Percentiles rank a stretch among this genome's conserved stretches.
Conservation (phyloP, 2,888 invertebrate species). For the Bruchidius siliquastri region DNA sequence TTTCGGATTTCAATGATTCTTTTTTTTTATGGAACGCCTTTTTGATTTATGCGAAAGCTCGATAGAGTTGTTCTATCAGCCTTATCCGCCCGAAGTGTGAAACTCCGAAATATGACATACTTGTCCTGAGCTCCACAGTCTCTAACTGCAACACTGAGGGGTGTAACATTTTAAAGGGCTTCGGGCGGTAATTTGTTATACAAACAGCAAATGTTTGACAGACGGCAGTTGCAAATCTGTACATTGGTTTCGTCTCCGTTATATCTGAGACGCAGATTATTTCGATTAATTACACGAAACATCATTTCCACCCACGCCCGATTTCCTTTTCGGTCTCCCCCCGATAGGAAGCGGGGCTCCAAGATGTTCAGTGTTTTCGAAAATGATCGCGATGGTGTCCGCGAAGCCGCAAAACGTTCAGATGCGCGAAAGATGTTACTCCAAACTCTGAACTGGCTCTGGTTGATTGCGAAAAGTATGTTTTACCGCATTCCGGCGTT, state of each 20-base stretch:
- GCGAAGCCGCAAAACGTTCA: background rate
- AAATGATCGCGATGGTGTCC: slow-evolving; percentile 5
- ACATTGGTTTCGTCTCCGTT: background rate
- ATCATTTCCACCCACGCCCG: background rate
- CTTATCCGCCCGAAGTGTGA: no score
- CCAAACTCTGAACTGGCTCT: slow-evolving; percentile 10
- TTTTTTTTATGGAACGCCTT: no score
- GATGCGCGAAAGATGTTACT: slow-evolving; percentile 8
- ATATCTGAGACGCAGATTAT: background rate
- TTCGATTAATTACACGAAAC: background rate
- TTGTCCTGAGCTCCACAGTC: no score
- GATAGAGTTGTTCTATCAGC: no score
- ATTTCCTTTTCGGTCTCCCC: background rate
- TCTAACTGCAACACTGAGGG: no score
- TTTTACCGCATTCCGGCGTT: slow-evolving; percentile 9
- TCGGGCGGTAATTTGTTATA: no score
- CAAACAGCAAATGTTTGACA: background rate
- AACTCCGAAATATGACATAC: no score
- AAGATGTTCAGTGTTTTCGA: background rate
- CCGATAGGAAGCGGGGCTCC: background rate
- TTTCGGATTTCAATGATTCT: no score
- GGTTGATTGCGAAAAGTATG: slow-evolving; percentile 11
- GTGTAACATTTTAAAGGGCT: no score
- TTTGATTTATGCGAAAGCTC: no score
- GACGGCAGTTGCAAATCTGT: background rate